Evolutionary conservation across 2,113 vertebrate species (phyloP), one percentile per base, ranked within the genome.

Genomic region (Illadopsis cleaveri): DNA sequence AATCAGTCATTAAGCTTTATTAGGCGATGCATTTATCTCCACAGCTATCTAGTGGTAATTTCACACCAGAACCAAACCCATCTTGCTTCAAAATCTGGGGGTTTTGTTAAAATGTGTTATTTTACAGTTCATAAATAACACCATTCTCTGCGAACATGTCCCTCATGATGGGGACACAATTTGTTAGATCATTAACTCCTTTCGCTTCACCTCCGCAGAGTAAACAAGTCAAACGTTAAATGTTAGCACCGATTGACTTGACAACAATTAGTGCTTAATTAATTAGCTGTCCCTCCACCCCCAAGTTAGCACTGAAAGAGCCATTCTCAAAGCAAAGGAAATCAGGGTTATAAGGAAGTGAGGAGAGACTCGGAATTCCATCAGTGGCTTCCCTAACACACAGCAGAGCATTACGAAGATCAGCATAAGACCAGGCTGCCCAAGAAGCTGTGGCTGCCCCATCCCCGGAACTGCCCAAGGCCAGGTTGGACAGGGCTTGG

Each of bases 1-100:
- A 96, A 97, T 96, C 84, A 96, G 82, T 92, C 97, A 97, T 97
- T 98, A 98, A 97, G 92, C 93, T 96, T 95, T 96, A 97, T 97
- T 97, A 97, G 64, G 90, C 62, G 6, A 92, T 2, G 37, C 94
- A 94, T 97, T 98, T 97, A 95, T 97, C 95, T 96, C 94, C 51
- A 27, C 66, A 60, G 91, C 94, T 86, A 97, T 94, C 94, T 76
- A 84, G 90, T 20, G 93, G 85, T 80, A 58, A 95, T 93, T 94
- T 94, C 85, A 86, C 84, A 95, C 15, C 42, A 40, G 71, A 23
- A 92, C 38, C 51, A 73, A 86, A 47, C 64, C 19, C 33, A 81
- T 48, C 40, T 37, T 51, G 37, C 68, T 60, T 45, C 50, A 71
- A 54, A 85, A 86, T 61, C 60, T 83, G 94, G 62, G 69, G 37